These are phyloP conservation scores for Phragmatobia fuliginosa DNA, from an alignment of 2,888 invertebrate species.

Conservation along the genomic window DNA sequence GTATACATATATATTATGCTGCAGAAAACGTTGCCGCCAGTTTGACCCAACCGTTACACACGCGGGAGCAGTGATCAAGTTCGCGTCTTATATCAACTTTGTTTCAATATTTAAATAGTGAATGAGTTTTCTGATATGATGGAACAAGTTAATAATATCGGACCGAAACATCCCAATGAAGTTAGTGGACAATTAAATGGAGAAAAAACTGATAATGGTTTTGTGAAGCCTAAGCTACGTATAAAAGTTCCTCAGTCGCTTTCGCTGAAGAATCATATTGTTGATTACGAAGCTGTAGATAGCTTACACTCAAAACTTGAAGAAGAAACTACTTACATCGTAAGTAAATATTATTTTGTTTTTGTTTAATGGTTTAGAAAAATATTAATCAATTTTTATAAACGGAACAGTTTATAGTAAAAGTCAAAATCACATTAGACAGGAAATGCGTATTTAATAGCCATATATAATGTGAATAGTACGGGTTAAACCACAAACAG, in stretches of 20 bases:
- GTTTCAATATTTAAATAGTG: slow-evolving; percentile 10
- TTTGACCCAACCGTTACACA: slow-evolving; percentile 48
- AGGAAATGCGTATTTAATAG: slow-evolving; percentile 11
- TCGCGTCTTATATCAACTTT: slow-evolving; percentile 12
- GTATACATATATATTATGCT: slow-evolving; percentile 76
- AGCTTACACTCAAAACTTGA: slow-evolving; percentile 70
- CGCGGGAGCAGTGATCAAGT: slow-evolving; percentile 48
- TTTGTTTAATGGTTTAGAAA: background rate
- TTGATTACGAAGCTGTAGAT: slow-evolving; percentile 66
- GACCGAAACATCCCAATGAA: slow-evolving; percentile 69
- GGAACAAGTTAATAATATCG: slow-evolving; percentile 63
- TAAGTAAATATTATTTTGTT: slow-evolving; percentile 58
- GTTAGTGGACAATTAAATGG: slow-evolving; percentile 62
- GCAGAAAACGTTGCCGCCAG: slow-evolving; percentile 55
- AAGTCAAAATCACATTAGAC: background rate
- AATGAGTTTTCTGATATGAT: slow-evolving; percentile 50
- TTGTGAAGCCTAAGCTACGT: slow-evolving; percentile 69
- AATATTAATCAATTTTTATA: background rate
- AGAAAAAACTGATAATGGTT: slow-evolving; percentile 57
- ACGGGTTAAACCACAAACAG: slow-evolving; percentile 6
- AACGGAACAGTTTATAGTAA: background rate
- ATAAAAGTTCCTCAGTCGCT: slow-evolving; percentile 78
- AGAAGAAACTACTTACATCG: slow-evolving; percentile 63
- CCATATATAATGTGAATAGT: slow-evolving; percentile 7
- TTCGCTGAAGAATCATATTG: slow-evolving; percentile 69